Base-by-base conservation (phyloP, 2,888 invertebrate species). In the Liopterus haemorrhoidalis region DNA sequence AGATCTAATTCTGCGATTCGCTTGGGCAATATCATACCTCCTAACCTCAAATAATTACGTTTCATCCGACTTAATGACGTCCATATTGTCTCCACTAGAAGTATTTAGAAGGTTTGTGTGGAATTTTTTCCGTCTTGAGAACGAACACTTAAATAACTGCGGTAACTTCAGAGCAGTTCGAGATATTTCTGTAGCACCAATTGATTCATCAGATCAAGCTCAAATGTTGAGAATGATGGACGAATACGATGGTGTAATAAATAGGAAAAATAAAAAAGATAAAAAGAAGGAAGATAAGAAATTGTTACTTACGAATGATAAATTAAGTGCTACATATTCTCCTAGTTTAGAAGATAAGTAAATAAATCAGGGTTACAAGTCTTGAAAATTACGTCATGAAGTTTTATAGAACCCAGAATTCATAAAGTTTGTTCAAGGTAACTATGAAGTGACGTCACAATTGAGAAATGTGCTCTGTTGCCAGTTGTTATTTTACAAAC, bases 61-160 rank as follows among this genome's bases (percentile, higher is more conserved):
- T 33, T 76, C 78, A 55, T 69, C 71, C 18, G 85, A 85, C 59
- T 70, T 82, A 36, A 77, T 83, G 74, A 72, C 78, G 30, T 78
- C 80, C 2, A 70, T 83, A 49, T 59, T 81, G 22, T 73, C 82
- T 42, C 79, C 81, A 1, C 62, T 83, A 25, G 84, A 84, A 69
- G 81, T 84, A 2, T 81, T 82, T 63, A 67, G 77, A 33, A 55
- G 68, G 25, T 91, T 90, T 65, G 79, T 91, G 9, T 90, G 90
- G 90, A 90, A 90, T 64, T 90, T 85, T 62, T 88, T 90, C 70
- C 87, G 90, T 2, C 67, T 90, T 54, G 90, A 90, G 68, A 90
- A 91, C 67, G 90, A 90, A 62, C 90, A 91, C 65, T 69, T 91
- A 48, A 90, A 91, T 68, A 90, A 90, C 67, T 90, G 89, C 66